Evolutionary conservation across 2,888 invertebrate genomes (phyloP).

Genomic region (Nemoura dubitans): DNA sequence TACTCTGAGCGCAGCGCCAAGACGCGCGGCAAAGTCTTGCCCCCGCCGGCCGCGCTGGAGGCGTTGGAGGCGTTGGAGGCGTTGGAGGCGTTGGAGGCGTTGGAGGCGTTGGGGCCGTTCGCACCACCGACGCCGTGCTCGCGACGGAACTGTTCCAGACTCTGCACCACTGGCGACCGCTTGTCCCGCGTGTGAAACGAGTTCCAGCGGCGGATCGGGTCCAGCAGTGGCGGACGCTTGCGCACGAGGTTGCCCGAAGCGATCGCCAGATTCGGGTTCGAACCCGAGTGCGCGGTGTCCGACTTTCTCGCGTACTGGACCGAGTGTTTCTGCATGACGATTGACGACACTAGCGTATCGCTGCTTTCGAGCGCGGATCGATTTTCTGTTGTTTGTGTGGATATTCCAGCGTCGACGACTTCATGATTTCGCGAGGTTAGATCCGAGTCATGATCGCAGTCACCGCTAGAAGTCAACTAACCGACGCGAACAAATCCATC

Average conservation of each 20-base stretch:
- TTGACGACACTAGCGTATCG: neutral
- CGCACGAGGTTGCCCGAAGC: constrained; percentile 7
- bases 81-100: neutral
- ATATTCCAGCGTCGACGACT: neutral
- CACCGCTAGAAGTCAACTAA: too few species aligned
- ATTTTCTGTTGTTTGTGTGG: neutral
- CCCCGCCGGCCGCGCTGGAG: neutral
- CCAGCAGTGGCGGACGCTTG: constrained; percentile 51
- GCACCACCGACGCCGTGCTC: too few species aligned
- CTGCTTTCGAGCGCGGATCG: neutral
- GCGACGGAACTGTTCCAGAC: constrained; percentile 41
- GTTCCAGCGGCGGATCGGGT: constrained; percentile 63
- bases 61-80: constrained; percentile 20
- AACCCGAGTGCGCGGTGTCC: neutral
- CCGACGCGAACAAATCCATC: too few species aligned
- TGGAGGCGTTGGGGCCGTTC: too few species aligned
- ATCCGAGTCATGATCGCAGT: too few species aligned
- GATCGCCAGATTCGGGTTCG: constrained; percentile 24
- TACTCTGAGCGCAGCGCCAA: constrained; percentile 51
- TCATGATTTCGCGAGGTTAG: neutral
- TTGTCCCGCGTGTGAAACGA: constrained; percentile 59
- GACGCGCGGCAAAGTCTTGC: constrained; percentile 45
- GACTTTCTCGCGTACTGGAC: neutral
- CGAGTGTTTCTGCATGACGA: constrained; percentile 45
- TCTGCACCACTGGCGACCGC: constrained; percentile 43